Evolutionary conservation across 2,113 vertebrate species (phyloP), one percentile per base, ranked within the genome.

Genomic region (Cromileptes altivelis): DNA sequence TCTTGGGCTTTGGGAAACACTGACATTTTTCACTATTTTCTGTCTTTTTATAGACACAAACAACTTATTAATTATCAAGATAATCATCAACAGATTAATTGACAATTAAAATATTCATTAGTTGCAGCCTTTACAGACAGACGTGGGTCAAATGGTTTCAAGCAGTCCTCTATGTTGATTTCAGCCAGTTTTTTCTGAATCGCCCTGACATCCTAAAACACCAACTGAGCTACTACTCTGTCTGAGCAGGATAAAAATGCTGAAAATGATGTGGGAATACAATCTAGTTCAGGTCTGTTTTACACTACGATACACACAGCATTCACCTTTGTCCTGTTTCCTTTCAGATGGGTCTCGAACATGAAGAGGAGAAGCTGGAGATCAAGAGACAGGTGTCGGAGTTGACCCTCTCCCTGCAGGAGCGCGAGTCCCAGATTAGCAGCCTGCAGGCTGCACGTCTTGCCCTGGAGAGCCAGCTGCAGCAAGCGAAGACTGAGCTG

Each of bases 311-410:
- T 62, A 56, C 25, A 47, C 63, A 50, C 52, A 18, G 19, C 50
- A 45, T 65, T 89, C 53, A 79, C 21, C 14, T 6, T n/a, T 23
- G 61, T 67, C 25, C 25, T 69, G 8, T 79, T 63, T 71, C 17
- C 25, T 67, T 87, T 57, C 88, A 99, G 98, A 97, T 99, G 92
- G 97, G 98, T 58, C 93, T 99, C 8, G 97, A 99, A 84, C 98
- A 99, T 0, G 98, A 99, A 88, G 98, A 99, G 19, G 98, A 99
- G 84, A 99, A 99, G 84, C 92, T 99, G 94, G 98, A 99, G 92
- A 95, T 99, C 23, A 99, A 99, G 91, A 95, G 97, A 75, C 98
- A 99, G 93, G 96, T 99, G 92, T 97, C 97, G 0, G 98, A 99
- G 92, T 83, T 99, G 91, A 98, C 98, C 86, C 95, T 99, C 73